These are phyloP conservation scores for Ceriagrion tenellum DNA, from an alignment of 2,888 invertebrate genomes.

Conservation along the genomic window DNA sequence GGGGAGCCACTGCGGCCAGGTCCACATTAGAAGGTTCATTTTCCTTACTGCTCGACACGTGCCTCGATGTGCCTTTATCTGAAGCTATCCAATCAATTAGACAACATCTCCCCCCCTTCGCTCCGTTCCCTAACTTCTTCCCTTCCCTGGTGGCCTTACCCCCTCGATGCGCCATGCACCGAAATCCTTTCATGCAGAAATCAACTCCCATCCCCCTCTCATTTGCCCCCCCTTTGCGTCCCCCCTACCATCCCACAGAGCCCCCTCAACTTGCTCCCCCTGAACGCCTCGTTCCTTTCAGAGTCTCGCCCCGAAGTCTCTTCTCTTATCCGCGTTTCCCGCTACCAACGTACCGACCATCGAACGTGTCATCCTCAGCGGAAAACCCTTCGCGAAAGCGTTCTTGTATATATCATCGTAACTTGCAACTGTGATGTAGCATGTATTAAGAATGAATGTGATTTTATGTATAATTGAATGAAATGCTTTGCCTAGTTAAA, in stretches of 20 bases:
- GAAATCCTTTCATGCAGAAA: slow-evolving; percentile 26
- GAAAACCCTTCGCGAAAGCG: no score
- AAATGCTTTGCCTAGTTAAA: no score
- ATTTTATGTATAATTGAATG: no score
- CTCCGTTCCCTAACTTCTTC: neutral
- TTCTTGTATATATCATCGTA: no score
- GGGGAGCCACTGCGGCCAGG: neutral
- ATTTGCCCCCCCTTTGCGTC: neutral
- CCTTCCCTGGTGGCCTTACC: neutral
- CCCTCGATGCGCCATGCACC: slow-evolving; percentile 11
- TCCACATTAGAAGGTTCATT: slow-evolving; percentile 28
- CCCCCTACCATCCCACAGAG: neutral
- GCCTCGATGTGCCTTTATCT: slow-evolving; percentile 21
- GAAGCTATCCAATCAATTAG: slow-evolving; percentile 36
- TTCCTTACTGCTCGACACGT: slow-evolving; percentile 18
- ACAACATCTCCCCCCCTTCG: slow-evolving; percentile 28
- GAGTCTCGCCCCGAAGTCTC: neutral
- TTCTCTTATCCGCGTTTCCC: no score
- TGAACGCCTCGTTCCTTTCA: neutral
- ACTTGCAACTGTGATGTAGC: no score
- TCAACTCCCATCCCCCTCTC: neutral
- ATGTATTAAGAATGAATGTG: no score
- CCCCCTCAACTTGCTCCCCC: neutral
- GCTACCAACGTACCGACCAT: no score
- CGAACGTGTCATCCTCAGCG: no score